These are phyloP conservation scores for Pagrus major DNA, from an alignment of 2,113 vertebrate species.

Conservation along the genomic window DNA sequence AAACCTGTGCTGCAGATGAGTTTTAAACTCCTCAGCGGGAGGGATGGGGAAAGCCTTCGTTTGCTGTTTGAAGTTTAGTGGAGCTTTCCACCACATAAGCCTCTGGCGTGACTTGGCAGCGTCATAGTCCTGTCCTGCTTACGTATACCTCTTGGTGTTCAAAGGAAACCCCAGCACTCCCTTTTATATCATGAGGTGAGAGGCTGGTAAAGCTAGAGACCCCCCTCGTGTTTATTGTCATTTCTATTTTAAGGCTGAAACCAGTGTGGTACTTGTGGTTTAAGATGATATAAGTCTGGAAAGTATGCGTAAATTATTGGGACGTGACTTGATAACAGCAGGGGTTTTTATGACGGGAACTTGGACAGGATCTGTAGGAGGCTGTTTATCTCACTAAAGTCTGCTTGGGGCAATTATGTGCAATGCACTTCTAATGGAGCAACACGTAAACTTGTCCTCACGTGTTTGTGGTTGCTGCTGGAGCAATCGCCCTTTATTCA, in stretches of 20 bases:
- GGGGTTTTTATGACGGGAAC: constrained; percentile 66
- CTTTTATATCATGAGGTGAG: constrained; percentile 27
- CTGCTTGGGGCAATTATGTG: constrained; percentile 43
- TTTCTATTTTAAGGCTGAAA: constrained; percentile 24
- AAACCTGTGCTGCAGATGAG: constrained; percentile 25
- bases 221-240: neutral
- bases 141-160: constrained; percentile 4
- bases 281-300: constrained; percentile 49
- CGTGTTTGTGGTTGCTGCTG: neutral
- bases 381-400: constrained; percentile 25
- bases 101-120: neutral
- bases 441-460: constrained; percentile 25
- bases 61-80: constrained; percentile 59
- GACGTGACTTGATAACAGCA: constrained; percentile 20
- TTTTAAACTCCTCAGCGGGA: constrained; percentile 16
- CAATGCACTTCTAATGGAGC: constrained; percentile 24
- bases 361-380: constrained; percentile 30
- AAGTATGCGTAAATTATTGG: constrained; percentile 64
- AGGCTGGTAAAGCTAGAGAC: constrained; percentile 17
- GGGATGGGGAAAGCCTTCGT: neutral
- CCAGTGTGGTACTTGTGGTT: neutral
- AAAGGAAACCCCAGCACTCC: constrained; percentile 3
- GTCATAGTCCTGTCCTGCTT: constrained; percentile 30
- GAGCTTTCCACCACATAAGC: constrained; percentile 16
- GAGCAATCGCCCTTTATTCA: neutral